Conservation (phyloP, 2,797 vertebrate genomes). For the Malacoraja senta region DNA sequence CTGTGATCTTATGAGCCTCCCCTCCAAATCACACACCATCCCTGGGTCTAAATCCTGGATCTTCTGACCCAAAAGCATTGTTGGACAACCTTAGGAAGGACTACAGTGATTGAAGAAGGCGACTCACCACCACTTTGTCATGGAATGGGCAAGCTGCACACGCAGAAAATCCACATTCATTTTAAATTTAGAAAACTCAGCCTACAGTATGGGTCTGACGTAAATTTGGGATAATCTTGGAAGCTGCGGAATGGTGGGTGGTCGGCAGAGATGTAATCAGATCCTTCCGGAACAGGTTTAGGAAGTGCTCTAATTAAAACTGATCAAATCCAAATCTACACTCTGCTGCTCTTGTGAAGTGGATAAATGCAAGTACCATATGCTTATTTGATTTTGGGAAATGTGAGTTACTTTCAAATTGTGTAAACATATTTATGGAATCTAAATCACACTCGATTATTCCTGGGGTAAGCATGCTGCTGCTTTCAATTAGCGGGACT, state of each 20-base stretch:
- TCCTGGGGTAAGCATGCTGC: background rate
- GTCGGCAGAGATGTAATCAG: background rate
- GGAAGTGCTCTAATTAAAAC: background rate
- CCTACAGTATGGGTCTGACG: background rate
- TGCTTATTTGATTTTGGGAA: background rate
- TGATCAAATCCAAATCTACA: background rate
- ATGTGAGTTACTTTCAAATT: background rate
- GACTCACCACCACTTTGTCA: too few relatives aligned
- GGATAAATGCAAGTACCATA: background rate
- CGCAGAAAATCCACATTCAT: too few relatives aligned
- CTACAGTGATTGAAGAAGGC: too few relatives aligned
- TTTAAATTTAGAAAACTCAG: background rate
- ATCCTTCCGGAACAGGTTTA: background rate
- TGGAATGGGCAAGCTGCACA: too few relatives aligned
- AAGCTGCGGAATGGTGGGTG: background rate
- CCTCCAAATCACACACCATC: too few relatives aligned
- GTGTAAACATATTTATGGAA: background rate
- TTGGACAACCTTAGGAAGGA: too few relatives aligned
- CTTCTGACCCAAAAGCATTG: too few relatives aligned
- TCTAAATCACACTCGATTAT: background rate
- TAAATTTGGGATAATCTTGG: background rate
- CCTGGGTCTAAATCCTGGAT: too few relatives aligned
- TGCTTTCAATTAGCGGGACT: background rate
- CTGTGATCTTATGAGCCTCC: too few relatives aligned
- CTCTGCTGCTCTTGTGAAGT: background rate